These are phyloP conservation scores for Tetragnatha versicolor DNA, from an alignment of 1,140 invertebrate species.

Conservation along the genomic window DNA sequence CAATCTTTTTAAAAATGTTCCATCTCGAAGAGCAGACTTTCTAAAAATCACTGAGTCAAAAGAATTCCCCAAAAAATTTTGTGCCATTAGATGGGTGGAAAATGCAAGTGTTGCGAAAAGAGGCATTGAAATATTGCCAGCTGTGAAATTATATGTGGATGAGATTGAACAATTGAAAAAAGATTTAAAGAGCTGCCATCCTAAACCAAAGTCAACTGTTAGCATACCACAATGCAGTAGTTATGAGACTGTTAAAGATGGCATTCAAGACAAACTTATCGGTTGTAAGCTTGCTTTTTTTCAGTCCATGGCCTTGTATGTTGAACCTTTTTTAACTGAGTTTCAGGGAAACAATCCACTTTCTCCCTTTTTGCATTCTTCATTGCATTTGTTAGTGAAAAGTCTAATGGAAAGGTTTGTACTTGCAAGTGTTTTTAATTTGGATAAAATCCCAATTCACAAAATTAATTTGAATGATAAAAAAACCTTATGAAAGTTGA, in stretches of 20 bases:
- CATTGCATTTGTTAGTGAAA: not conserved
- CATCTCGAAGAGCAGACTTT: slow-evolving; percentile 33
- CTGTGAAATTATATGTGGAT: slow-evolving; percentile 4
- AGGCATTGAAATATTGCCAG: slow-evolving; percentile 20
- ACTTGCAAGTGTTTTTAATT: not conserved
- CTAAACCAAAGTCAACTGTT: not conserved
- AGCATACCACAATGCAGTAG: not conserved
- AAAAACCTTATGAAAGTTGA: not conserved
- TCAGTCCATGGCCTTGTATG: too few species aligned
- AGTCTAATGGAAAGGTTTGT: not conserved
- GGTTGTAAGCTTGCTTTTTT: too few species aligned
- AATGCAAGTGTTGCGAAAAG: slow-evolving; percentile 25
- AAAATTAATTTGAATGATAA: not conserved
- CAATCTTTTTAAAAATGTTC: slow-evolving; percentile 51
- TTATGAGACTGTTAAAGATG: not conserved
- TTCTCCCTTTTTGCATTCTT: not conserved
- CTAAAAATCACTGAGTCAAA: not conserved
- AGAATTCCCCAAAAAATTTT: slow-evolving; percentile 40
- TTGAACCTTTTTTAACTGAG: not conserved
- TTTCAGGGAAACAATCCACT: not conserved
- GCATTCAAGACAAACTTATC: too few species aligned
- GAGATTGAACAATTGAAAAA: not conserved
- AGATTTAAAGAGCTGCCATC: too few species aligned
- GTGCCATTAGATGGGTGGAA: slow-evolving; percentile 32
- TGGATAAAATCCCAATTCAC: not conserved